Percentiles rank a stretch among this genome's conserved stretches.
phyloP scores from a whole-genome alignment of 2,113 vertebrate species.

The Crotalus tigris region DNA sequence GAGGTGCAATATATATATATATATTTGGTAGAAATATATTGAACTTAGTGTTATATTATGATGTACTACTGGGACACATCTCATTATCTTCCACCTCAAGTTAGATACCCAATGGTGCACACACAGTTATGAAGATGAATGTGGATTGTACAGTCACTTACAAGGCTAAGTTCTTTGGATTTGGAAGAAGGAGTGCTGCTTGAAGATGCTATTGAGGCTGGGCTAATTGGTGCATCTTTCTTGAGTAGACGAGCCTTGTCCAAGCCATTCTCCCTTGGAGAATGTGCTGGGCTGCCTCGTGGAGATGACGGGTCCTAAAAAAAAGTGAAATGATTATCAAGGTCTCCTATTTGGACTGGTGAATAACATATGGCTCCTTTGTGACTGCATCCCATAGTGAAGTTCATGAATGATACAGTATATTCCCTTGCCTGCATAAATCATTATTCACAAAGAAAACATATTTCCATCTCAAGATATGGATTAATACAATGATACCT shows the following conservation, averaged over 20 bases:
- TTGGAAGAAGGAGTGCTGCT: conserved; percentile 98
- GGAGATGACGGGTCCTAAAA: conserved; percentile 93
- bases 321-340: conserved; percentile 26
- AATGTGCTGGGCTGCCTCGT: conserved; percentile 91
- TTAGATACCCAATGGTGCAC: neutral
- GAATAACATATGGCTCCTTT: neutral
- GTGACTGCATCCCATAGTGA: neutral
- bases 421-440: neutral
- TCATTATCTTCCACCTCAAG: conserved; percentile 8
- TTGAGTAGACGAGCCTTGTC: conserved; percentile 93
- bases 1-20: conserved; percentile 15
- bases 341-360: neutral
- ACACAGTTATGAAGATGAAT: neutral
- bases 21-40: neutral
- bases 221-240: conserved; percentile 97
- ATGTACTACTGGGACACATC: neutral
- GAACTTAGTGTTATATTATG: conserved; percentile 23
- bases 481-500: neutral
- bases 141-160: conserved; percentile 68
- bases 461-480: neutral
- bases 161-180: conserved; percentile 98
- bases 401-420: neutral
- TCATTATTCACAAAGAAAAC: neutral
- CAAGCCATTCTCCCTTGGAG: conserved; percentile 94
- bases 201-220: conserved; percentile 94